Conservation (phyloP, 2,888 invertebrate species). For the Cheilosia urbana region DNA sequence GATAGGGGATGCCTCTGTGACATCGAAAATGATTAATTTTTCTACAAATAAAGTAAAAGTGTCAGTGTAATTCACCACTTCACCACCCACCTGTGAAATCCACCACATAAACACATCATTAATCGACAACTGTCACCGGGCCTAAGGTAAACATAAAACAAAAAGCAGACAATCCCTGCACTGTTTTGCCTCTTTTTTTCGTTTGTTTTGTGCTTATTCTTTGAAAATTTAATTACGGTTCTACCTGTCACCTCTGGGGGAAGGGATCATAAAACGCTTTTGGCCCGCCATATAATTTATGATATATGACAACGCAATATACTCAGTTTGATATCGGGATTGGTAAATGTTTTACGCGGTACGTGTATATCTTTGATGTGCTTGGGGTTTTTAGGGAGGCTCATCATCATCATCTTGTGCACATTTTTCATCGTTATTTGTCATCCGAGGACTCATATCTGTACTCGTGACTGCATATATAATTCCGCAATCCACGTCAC, state of each 20-base stretch:
- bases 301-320: slow-evolving; percentile 55
- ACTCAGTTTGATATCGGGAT: slow-evolving; percentile 52
- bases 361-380: not conserved
- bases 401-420: slow-evolving; percentile 53
- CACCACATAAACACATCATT: slow-evolving; percentile 49
- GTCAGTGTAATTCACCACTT: slow-evolving; percentile 29
- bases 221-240: slow-evolving; percentile 58
- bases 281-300: slow-evolving; percentile 52
- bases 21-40: not conserved
- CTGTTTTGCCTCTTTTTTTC: not conserved
- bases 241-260: slow-evolving; percentile 54
- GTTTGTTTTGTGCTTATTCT: slow-evolving; percentile 39
- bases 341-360: slow-evolving; percentile 24
- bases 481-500: slow-evolving; percentile 55
- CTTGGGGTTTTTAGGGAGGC: slow-evolving; percentile 23
- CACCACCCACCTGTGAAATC: slow-evolving; percentile 12
- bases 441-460: slow-evolving; percentile 17
- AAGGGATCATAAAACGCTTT: slow-evolving; percentile 59
- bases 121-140: slow-evolving; percentile 52
- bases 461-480: slow-evolving; percentile 21
- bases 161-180: not conserved
- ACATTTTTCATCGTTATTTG: slow-evolving; percentile 56
- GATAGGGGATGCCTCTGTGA: not conserved
- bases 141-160: slow-evolving; percentile 17
- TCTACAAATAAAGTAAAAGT: not conserved